Evolutionary conservation across 2,113 vertebrate genomes (phyloP), one percentile per base, ranked within the genome.

Genomic region (Stomatorhinus ivindoensis): DNA sequence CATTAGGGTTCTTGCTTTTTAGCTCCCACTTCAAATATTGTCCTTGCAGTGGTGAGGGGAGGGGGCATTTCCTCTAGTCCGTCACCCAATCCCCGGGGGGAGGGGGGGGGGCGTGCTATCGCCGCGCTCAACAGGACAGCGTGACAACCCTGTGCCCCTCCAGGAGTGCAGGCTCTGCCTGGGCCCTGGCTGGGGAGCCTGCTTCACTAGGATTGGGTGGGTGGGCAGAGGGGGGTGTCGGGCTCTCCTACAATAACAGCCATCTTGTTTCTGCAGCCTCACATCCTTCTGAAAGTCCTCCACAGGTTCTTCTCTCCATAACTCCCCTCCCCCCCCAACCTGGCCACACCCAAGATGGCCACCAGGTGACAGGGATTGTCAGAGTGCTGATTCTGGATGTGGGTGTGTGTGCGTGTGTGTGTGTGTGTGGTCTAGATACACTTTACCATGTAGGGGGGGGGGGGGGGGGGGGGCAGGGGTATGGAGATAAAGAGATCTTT

Each of bases 401-500:
- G 86, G 17, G 86, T 53, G 85, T 48, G 85, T 51, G 3, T 48
- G 47, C 10, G 9, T 24, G 58, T 65, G 58, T 65, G 58, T 27
- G 53, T 10, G 48, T 42, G 42, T 42, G 42, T 3, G 2, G 13
- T n/a, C n/a, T n/a, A n/a, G n/a, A n/a, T n/a, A n/a, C n/a, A n/a
- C n/a, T n/a, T n/a, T n/a, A n/a, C n/a, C n/a, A n/a, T n/a, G n/a
- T n/a, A n/a, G n/a, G 50, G 15, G 17, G 48, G 11, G 51, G 51
- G 15, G 17, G 51, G 15, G 17, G 11, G 48, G 2, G 11, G 51
- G 15, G 15, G 51, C 24, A 42, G 51, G 1, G 89, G 58, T 19
- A 17, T 61, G 42, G 85, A 89, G 86, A 94, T 93, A 93, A 92
- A 93, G 90, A 89, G 91, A 88, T 87, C 91, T 87, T 94, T 90